Evolutionary conservation across 2,797 vertebrate genomes (phyloP).

Genomic region (Otolemur crassicaudatus): DNA sequence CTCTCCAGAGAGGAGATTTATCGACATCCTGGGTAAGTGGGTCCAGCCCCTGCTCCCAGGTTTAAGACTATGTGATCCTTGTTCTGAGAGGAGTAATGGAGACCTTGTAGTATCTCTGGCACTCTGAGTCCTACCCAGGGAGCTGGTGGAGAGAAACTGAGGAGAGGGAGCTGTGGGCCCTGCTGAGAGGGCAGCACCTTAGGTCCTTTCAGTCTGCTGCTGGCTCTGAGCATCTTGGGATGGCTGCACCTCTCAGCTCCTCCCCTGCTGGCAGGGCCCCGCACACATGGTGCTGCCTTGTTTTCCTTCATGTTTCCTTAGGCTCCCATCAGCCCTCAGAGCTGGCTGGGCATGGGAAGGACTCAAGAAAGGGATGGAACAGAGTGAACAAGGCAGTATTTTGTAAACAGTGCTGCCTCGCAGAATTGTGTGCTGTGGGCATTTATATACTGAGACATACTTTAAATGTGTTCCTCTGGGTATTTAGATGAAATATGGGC

Average conservation of each 20-base stretch:
- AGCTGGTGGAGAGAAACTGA: neutral
- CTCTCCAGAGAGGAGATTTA: constrained; percentile 90
- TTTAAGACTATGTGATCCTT: neutral
- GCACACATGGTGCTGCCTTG: rapidly evolving
- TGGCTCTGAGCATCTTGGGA: neutral
- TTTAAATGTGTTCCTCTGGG: rapidly evolving
- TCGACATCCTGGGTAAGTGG: constrained; percentile 94
- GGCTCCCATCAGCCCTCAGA: rapidly evolving
- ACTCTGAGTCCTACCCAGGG: neutral
- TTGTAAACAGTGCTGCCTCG: neutral
- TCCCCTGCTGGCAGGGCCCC: rapidly evolving
- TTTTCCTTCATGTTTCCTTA: rapidly evolving
- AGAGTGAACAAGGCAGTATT: rapidly evolving
- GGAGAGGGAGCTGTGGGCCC: rapidly evolving
- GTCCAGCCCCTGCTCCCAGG: neutral
- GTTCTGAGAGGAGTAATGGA: rapidly evolving
- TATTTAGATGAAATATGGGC: rapidly evolving
- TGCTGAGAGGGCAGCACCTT: rapidly evolving
- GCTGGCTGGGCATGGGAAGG: neutral
- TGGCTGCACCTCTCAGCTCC: neutral
- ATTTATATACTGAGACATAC: rapidly evolving
- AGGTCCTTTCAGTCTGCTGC: neutral
- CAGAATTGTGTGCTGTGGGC: rapidly evolving
- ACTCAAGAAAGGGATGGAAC: rapidly evolving
- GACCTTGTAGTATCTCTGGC: rapidly evolving